Evolutionary conservation across 2,888 invertebrate genomes (phyloP).

Genomic region (Apamea epomidion): DNA sequence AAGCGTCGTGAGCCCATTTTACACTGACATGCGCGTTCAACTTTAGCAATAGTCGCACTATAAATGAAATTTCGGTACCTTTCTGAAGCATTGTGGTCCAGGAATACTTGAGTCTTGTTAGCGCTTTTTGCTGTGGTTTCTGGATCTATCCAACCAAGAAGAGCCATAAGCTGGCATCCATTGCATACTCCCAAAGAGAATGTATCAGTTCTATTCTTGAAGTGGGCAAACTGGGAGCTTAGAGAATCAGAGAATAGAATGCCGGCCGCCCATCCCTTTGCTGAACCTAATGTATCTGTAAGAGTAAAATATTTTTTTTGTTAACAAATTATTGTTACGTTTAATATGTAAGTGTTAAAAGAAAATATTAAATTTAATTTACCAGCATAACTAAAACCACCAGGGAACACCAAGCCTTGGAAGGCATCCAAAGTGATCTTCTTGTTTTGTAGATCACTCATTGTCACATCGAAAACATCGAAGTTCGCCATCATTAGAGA

Average conservation of each 20-base stretch:
- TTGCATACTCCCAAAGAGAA: constrained; percentile 99
- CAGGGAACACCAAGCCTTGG: constrained; percentile 97
- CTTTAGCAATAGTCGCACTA: background rate
- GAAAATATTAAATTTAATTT: constrained; percentile 48
- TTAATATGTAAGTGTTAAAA: background rate
- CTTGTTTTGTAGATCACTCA: constrained; percentile 96
- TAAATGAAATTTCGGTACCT: constrained; percentile 89
- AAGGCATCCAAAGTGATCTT: constrained; percentile 94
- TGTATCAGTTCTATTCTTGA: constrained; percentile 94
- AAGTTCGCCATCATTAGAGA: constrained; percentile 96
- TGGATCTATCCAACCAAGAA: constrained; percentile 97
- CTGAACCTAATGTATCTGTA: constrained; percentile 97
- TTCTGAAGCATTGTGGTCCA: constrained; percentile 97
- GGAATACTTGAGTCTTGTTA: constrained; percentile 90
- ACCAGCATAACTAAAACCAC: constrained; percentile 99
- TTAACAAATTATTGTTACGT: background rate
- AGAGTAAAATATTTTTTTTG: constrained; percentile 12
- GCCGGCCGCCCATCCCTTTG: constrained; percentile 99
- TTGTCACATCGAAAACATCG: constrained; percentile 98
- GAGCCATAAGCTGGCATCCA: constrained; percentile 98
- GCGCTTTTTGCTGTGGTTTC: constrained; percentile 71
- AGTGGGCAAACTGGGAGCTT: constrained; percentile 94
- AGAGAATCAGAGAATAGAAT: constrained; percentile 95
- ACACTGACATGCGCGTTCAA: background rate
- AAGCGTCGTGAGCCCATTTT: background rate